Base-by-base conservation (phyloP, 1,140 invertebrate genomes). In the Phenacoccus solenopsis region DNA sequence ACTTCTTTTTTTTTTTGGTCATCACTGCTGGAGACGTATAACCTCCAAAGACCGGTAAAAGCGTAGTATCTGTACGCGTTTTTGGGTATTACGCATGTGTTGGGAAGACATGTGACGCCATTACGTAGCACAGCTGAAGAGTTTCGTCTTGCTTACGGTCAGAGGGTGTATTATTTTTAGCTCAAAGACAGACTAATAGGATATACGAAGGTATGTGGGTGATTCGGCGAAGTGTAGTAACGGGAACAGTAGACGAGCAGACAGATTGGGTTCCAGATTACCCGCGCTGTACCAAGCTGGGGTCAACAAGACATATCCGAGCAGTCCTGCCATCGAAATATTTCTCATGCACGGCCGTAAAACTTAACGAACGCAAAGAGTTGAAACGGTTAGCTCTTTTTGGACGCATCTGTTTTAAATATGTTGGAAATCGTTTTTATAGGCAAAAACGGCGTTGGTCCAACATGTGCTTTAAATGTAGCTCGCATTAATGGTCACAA, bases 371-470 rank as follows among this genome's bases (percentile, higher is more conserved):
- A 64, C 10, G 9, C 22, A 64, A 64, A 64, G 59, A 64, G 25
- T 24, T 25, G n/a, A 64, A 10, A 20, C 22, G 25, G 59, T 64
- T 64, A 27, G 59, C 4, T 64, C 25, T 64, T 27, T 64, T 64
- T 64, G 59, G 59, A 27, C 59, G 59, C 59, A 64, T 64, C 59
- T 64, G 59, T 64, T 64, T 64, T 27, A 64, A 64, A 64, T 64
- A 27, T 64, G 59, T 64, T 64, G 59, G 59, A 64, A 64, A 64
- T 64, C 59, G 59, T 64, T 64, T 64, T 64, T 64, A 64, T 64
- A 64, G 59, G 59, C 59, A 64, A 64, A 64, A 64, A 64, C 59
- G 22, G 21, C 59, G 59, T 64, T 64, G 59, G 59, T 64, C 59
- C 22, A 64, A 64, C 59, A 64, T 64, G 59, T 64, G 59, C 59